Percentiles rank a stretch among this genome's conserved stretches.
Evolutionary conservation across 2,113 vertebrate genomes (phyloP).

Genomic region (Psephotus haematonotus): DNA sequence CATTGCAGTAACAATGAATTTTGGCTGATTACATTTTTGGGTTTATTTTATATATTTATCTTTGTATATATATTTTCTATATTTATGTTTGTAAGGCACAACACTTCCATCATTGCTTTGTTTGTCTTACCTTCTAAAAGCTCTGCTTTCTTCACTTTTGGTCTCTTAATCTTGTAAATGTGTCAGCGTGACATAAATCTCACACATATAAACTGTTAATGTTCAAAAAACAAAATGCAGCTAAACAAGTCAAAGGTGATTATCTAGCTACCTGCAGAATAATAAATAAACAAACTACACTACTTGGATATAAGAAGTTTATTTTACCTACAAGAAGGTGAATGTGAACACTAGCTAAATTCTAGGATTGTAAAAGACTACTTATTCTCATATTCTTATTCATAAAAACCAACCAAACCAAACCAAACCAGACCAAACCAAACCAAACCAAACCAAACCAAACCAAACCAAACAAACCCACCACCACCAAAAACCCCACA

Average conservation of each 20-base stretch:
- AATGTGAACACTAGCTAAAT: background rate
- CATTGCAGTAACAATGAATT: background rate
- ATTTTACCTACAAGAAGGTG: background rate
- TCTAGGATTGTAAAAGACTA: background rate
- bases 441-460: background rate
- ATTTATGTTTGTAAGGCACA: background rate
- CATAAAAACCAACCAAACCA: background rate
- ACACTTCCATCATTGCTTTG: background rate
- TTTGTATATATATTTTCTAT: background rate
- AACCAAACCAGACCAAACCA: background rate
- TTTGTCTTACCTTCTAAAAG: background rate
- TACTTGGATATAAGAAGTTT: background rate
- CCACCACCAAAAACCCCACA: background rate
- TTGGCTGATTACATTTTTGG: background rate
- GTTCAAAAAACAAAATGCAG: background rate
- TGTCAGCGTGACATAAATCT: background rate
- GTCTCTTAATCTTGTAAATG: background rate
- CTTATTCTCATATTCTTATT: background rate
- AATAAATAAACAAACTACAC: background rate
- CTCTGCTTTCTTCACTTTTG: background rate
- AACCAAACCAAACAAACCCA: background rate
- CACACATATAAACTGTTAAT: background rate
- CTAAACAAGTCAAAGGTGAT: background rate
- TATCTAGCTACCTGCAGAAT: background rate
- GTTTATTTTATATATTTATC: background rate